phyloP scores from a whole-genome alignment of 1,140 invertebrate species.

The Aphidius ervi region DNA sequence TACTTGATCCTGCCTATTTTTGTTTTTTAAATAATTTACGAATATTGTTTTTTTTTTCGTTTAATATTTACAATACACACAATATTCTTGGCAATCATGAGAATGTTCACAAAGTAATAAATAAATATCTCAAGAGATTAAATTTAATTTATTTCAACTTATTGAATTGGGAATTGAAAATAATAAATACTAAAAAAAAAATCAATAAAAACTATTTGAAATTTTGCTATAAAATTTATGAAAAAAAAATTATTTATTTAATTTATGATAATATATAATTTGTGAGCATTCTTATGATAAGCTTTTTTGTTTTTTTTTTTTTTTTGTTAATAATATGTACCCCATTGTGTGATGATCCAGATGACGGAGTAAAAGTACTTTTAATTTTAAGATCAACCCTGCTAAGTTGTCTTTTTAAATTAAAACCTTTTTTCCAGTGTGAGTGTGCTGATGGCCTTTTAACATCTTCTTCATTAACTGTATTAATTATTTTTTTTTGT shows the following conservation, averaged over 20 bases:
- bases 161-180: background rate
- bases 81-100: too few relatives aligned
- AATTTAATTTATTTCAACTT: too few relatives aligned
- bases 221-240: too few relatives aligned
- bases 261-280: too few relatives aligned
- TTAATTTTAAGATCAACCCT: conserved; percentile 77
- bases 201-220: too few relatives aligned
- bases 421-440: conserved; percentile 66
- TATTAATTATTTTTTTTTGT: conserved; percentile 29
- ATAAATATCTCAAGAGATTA: too few relatives aligned
- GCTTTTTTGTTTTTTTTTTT: background rate
- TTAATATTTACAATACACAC: too few relatives aligned
- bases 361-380: conserved; percentile 56
- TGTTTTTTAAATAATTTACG: conserved; percentile 6
- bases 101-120: too few relatives aligned
- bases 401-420: conserved; percentile 73
- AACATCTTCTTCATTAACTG: conserved; percentile 14
- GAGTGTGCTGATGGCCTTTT: conserved; percentile 18
- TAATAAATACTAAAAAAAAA: background rate
- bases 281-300: background rate
- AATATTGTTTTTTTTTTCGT: background rate
- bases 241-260: too few relatives aligned
- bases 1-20: conserved; percentile 19
- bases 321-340: conserved; percentile 31
- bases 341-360: conserved; percentile 49